Base-by-base conservation (phyloP, 2,113 vertebrate genomes). In the Mastomys natalensis region DNA sequence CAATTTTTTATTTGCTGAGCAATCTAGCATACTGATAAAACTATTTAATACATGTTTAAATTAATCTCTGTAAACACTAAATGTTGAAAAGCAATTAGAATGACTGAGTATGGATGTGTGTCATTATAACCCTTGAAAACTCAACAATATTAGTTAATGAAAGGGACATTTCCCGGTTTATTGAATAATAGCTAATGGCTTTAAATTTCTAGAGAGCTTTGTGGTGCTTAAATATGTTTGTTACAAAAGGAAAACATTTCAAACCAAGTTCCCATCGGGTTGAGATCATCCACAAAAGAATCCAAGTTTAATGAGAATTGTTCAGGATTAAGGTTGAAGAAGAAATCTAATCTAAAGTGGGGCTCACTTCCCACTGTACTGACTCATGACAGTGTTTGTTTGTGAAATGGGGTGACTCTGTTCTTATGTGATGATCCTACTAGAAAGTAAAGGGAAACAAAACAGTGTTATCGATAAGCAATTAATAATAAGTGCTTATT, bases 301-400 rank as follows among this genome's bases (percentile, higher is more conserved):
- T 34, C 34, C 72, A 89, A 51, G 73, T 94, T 96, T 97, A 87
- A 85, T 97, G 58, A 53, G 93, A 94, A 37, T 91, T 94, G 43
- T 53, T 90, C 22, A 92, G 92, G 73, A 68, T 89, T 82, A 89
- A 96, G 21, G 17, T 60, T 94, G 70, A 74, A 87, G 90, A 94
- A 80, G 90, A 92, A 97, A 94, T 80, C 58, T 74, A 95, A 88
- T 87, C 51, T 80, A 85, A 84, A 95, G 60, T 94, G 60, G 82
- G 91, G 58, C n/a, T 82, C n/a, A 77, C 43, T 80, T 93, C 40
- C 74, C 72, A 24, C 66, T 53, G 74, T 9, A 51, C 58, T 85
- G 78, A 94, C 19, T 95, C 62, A 93, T 91, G 81, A 53, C 90
- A 1, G 34, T 43, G 88, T 89, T 90, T 74, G 68, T 90, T 84